These are phyloP conservation scores for Tethea ocularis DNA, from an alignment of 2,888 invertebrate genomes.

Conservation along the genomic window DNA sequence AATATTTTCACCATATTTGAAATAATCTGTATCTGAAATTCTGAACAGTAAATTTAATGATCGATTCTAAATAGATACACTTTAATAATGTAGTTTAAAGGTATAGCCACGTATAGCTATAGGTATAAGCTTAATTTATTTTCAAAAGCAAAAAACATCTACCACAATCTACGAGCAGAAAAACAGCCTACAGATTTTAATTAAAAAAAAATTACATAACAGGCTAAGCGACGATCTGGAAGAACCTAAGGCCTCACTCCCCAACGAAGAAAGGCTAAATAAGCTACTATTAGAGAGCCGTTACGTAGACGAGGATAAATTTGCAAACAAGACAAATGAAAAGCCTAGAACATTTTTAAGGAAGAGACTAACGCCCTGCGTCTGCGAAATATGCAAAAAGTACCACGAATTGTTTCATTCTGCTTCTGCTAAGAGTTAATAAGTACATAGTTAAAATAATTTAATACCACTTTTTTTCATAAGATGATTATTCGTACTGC, in stretches of 20 bases:
- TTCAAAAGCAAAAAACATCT: no score
- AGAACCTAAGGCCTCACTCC: constrained; percentile 13
- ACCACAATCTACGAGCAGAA: no score
- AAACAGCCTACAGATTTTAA: no score
- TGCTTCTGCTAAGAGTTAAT: constrained; percentile 16
- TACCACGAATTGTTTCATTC: constrained; percentile 71
- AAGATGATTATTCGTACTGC: not conserved
- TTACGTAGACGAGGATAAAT: constrained; percentile 50
- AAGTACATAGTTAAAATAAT: constrained; percentile 2
- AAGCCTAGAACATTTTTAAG: constrained; percentile 20
- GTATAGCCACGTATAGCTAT: no score
- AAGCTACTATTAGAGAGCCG: constrained; percentile 63
- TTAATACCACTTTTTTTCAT: not conserved
- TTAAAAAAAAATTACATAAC: constrained; percentile 11
- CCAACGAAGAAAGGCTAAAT: constrained; percentile 39
- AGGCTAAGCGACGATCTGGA: constrained; percentile 35
- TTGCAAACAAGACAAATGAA: constrained; percentile 16
- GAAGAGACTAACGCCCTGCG: constrained; percentile 49
- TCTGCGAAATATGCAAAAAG: constrained; percentile 71
- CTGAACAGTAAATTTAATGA: not conserved
- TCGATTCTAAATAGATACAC: no score
- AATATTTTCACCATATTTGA: not conserved
- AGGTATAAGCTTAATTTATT: no score
- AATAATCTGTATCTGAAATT: not conserved
- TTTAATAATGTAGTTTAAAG: no score